Conservation (phyloP, 2,888 invertebrate genomes). For the Torymus aiolomorphi region DNA sequence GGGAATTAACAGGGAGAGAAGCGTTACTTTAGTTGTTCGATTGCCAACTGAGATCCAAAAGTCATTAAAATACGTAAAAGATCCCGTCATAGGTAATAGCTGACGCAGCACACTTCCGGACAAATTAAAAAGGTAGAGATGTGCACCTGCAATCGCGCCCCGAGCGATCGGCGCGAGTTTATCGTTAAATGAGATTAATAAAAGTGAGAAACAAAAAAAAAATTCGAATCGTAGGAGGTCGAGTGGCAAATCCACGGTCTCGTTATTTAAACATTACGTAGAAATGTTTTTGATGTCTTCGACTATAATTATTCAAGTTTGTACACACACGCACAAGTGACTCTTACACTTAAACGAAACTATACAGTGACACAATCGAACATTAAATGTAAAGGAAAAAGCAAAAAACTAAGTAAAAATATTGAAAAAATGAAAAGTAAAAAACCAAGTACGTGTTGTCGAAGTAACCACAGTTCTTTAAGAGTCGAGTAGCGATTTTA, state of each 20-base stretch:
- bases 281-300: slow-evolving; percentile 75
- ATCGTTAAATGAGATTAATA: neutral
- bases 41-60: slow-evolving; percentile 33
- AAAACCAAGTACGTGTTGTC: slow-evolving; percentile 72
- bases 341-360: slow-evolving; percentile 66
- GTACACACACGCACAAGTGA: slow-evolving; percentile 74
- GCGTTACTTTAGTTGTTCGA: slow-evolving; percentile 54
- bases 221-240: slow-evolving; percentile 8
- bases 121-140: slow-evolving; percentile 10
- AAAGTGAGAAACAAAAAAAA: slow-evolving; percentile 47
- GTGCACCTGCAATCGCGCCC: neutral
- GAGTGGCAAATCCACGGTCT: slow-evolving; percentile 66
- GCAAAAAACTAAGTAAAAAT: slow-evolving; percentile 59
- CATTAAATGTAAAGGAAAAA: slow-evolving; percentile 70
- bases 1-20: neutral
- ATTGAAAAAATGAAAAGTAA: slow-evolving; percentile 54
- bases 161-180: too few relatives aligned
- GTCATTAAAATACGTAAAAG: neutral
- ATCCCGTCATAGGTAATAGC: neutral
- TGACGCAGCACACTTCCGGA: slow-evolving; percentile 9
- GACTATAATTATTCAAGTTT: slow-evolving; percentile 74
- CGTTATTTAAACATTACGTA: slow-evolving; percentile 73
- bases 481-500: slow-evolving; percentile 72
- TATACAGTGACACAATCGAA: slow-evolving; percentile 67
- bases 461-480: slow-evolving; percentile 72